A percentile compares a stretch with the other conserved stretches of the same genome.
These are phyloP conservation scores for Siniperca chuatsi DNA, from an alignment of 2,113 vertebrate species.

Conservation along the genomic window DNA sequence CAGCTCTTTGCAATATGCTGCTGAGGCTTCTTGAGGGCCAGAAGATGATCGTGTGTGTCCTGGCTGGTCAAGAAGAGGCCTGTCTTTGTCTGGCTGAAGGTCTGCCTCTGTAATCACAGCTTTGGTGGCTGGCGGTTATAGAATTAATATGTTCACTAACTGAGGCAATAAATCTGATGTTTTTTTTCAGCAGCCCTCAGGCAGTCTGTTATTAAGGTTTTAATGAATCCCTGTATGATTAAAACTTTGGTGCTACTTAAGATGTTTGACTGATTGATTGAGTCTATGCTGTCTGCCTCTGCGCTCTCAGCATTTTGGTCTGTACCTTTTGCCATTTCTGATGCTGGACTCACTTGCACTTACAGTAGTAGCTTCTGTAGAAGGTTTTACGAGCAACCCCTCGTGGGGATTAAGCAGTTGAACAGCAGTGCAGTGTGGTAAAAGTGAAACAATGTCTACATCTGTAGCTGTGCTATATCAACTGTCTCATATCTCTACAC, in stretches of 20 bases:
- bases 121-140: slow-evolving; percentile 49
- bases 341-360: background rate
- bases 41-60: slow-evolving; percentile 70
- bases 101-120: slow-evolving; percentile 63
- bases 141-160: slow-evolving; percentile 64
- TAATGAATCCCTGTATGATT: slow-evolving; percentile 58
- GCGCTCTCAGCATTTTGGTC: background rate
- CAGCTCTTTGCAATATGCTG: slow-evolving; percentile 82
- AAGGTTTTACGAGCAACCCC: background rate
- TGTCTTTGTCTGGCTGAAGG: slow-evolving; percentile 70
- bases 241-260: slow-evolving; percentile 36
- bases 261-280: slow-evolving; percentile 34
- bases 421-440: background rate
- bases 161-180: slow-evolving; percentile 54
- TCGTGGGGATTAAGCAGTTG: slow-evolving; percentile 1
- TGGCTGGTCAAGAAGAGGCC: slow-evolving; percentile 71
- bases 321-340: background rate
- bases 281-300: background rate
- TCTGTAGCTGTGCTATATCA: slow-evolving; percentile 38
- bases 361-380: background rate
- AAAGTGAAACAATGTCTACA: slow-evolving; percentile 34
- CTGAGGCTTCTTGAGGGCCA: slow-evolving; percentile 52
- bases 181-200: slow-evolving; percentile 26
- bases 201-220: slow-evolving; percentile 57
- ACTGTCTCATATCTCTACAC: slow-evolving; percentile 61